These are phyloP conservation scores for Drosophila elegans DNA, from an alignment of 1,140 invertebrate species.

Conservation along the genomic window DNA sequence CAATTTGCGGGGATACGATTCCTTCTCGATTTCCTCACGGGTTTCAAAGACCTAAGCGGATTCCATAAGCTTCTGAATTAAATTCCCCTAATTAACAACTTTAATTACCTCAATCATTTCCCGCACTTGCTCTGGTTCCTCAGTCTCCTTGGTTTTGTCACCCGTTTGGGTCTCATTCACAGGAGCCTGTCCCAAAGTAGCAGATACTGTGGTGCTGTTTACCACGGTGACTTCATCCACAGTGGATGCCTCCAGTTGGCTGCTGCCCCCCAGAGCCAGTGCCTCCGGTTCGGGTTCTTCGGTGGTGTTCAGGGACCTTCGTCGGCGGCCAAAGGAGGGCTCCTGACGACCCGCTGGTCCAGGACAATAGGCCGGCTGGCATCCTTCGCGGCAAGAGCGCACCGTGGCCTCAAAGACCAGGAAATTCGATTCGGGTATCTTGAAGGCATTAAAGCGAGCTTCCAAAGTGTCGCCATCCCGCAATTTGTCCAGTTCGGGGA, in stretches of 20 bases:
- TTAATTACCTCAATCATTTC: conserved; percentile 92
- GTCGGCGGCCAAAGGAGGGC: conserved; percentile 91
- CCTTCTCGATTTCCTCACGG: conserved; percentile 89
- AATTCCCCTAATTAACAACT: too few species aligned
- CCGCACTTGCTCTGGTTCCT: conserved; percentile 90
- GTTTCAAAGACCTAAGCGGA: conserved; percentile 87
- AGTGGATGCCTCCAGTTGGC: conserved; percentile 33
- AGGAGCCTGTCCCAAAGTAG: conserved; percentile 57
- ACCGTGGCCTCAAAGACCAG: conserved; percentile 97
- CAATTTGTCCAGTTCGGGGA: conserved; percentile 94
- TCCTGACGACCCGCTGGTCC: conserved; percentile 90
- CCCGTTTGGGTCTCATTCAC: conserved; percentile 59
- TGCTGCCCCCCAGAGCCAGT: conserved; percentile 46
- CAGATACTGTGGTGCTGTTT: conserved; percentile 76
- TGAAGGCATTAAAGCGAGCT: conserved; percentile 96
- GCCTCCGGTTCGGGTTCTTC: conserved; percentile 51
- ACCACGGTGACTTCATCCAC: conserved; percentile 62
- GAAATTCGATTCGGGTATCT: conserved; percentile 97
- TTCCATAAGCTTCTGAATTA: neutral
- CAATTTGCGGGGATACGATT: conserved; percentile 86
- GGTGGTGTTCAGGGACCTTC: conserved; percentile 87
- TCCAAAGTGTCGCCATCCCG: conserved; percentile 94
- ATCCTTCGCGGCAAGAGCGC: conserved; percentile 93
- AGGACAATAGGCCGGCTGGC: conserved; percentile 94
- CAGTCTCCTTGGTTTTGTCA: conserved; percentile 72